A percentile compares a stretch with the other conserved stretches of the same genome.
phyloP scores from a whole-genome alignment of 2,888 invertebrate genomes.

The Athalia cordata region DNA sequence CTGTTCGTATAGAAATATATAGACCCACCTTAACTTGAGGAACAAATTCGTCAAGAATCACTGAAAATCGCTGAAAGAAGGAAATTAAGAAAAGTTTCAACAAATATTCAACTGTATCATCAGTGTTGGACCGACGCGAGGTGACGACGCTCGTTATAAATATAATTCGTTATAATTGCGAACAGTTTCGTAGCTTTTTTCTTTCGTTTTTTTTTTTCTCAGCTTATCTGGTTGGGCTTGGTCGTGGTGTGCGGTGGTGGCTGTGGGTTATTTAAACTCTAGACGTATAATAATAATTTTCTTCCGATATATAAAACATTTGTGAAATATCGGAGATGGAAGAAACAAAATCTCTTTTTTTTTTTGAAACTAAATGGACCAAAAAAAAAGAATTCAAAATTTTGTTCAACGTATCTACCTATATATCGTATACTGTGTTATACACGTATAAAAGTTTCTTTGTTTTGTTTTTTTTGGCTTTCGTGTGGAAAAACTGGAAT shows the following conservation, averaged over 20 bases:
- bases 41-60: slow-evolving; percentile 56
- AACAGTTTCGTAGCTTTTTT: not conserved
- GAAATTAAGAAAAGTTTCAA: slow-evolving; percentile 44
- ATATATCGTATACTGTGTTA: too few relatives aligned
- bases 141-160: not conserved
- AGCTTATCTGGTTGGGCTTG: slow-evolving; percentile 59
- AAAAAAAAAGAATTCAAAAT: not conserved
- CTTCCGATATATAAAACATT: not conserved
- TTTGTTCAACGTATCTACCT: too few relatives aligned
- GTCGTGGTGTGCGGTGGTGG: slow-evolving; percentile 69
- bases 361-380: not conserved
- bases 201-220: not conserved
- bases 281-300: slow-evolving; percentile 28
- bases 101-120: slow-evolving; percentile 49
- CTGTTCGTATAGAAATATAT: slow-evolving; percentile 56
- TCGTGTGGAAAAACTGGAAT: too few relatives aligned
- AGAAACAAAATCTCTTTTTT: not conserved
- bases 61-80: slow-evolving; percentile 55
- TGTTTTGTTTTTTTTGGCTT: too few relatives aligned
- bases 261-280: slow-evolving; percentile 55
- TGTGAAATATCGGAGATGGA: too few relatives aligned
- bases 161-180: not conserved
- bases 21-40: slow-evolving; percentile 67
- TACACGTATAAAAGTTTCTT: too few relatives aligned
- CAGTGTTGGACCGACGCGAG: slow-evolving; percentile 59